Conservation (phyloP, 1,140 invertebrate genomes). For the Metopolophium dirhodum region DNA sequence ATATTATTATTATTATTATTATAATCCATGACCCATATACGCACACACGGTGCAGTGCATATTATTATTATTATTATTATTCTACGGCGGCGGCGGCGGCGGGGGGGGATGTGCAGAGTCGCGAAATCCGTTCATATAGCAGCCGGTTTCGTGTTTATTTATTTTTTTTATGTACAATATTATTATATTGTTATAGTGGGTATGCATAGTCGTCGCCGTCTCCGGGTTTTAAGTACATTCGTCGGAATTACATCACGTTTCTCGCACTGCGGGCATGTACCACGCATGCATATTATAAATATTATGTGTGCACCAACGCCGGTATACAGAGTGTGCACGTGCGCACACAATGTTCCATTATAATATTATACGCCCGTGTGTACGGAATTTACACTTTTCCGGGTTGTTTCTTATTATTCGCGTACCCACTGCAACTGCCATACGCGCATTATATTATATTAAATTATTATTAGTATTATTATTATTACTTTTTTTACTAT, state of each 20-base stretch:
- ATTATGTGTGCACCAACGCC: background rate
- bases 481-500: too few relatives aligned
- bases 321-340: background rate
- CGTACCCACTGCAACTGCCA: too few relatives aligned
- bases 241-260: slow-evolving; percentile 2
- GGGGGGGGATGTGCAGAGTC: background rate
- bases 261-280: background rate
- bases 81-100: too few relatives aligned
- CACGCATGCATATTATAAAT: background rate
- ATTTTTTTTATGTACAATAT: too few relatives aligned
- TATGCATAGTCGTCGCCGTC: background rate
- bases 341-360: background rate
- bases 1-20: background rate
- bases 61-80: background rate
- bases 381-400: background rate
- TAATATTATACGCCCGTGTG: background rate
- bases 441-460: too few relatives aligned
- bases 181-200: too few relatives aligned
- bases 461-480: too few relatives aligned
- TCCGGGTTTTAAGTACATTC: background rate
- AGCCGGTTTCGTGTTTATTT: background rate
- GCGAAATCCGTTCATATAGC: background rate
- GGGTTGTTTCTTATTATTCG: background rate
- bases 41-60: background rate
- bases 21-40: background rate